Evolutionary conservation across 2,797 vertebrate genomes (phyloP), one percentile per base, ranked within the genome.

Genomic region (Astyanax mexicanus): DNA sequence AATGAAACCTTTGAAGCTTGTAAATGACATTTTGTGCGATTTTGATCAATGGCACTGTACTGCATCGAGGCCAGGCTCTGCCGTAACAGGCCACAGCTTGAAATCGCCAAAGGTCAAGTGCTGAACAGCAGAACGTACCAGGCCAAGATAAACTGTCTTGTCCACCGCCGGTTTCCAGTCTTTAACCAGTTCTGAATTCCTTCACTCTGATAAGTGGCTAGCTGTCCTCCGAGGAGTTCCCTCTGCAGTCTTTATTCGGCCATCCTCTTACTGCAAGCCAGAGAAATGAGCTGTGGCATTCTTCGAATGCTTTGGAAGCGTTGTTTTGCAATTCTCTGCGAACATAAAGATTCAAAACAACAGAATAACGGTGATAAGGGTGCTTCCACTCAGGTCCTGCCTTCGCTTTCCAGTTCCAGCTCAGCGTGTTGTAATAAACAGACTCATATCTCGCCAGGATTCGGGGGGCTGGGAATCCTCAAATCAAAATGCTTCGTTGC

Each of bases 71-170:
- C 70, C 65, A 45, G 67, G 21, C 72, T 72, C 54, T 29, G 37
- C 72, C 37, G 45, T 66, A 32, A 62, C 54, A 45, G 25, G 35
- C 69, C 66, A 52, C 69, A 44, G 74, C 40, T 38, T 13, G 4
- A 44, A 57, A 52, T 74, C 80, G 72, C 84, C 77, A 84, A 91
- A 90, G 92, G 92, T 94, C 92, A 86, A 90, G 91, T 92, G 91
- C 88, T 93, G 88, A 81, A 88, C 84, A 90, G 89, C 90, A 81
- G 87, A 75, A 83, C 84, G 67, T 65, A 81, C 77, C 82, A 88
- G 87, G 93, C 92, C 92, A 95, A 95, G 91, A 94, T 90, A 95
- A 94, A 94, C 91, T 90, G 81, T 89, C 89, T 91, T 91, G 94
- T 93, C 90, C 93, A 93, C 92, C 93, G 92, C 91, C 89, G 88